These are phyloP conservation scores for Alouatta palliata DNA, from an alignment of 2,113 vertebrate species.

Conservation along the genomic window DNA sequence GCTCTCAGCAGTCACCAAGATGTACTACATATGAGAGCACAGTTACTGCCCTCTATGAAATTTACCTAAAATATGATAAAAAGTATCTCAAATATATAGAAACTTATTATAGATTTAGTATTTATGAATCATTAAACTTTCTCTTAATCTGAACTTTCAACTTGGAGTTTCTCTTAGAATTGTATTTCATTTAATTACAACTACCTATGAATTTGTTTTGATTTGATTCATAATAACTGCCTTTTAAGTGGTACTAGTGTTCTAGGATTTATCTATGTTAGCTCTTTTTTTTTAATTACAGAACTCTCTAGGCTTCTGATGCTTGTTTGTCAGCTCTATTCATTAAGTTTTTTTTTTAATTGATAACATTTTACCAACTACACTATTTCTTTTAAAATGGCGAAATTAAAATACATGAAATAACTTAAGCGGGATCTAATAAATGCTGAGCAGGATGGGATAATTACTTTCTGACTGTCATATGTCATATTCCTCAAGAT, in stretches of 20 bases:
- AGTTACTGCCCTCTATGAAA: background rate
- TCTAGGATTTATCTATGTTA: background rate
- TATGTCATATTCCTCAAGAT: background rate
- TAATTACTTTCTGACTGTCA: background rate
- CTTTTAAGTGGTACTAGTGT: background rate
- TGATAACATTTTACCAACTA: background rate
- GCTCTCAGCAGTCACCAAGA: background rate
- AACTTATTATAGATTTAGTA: background rate
- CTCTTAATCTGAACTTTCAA: background rate
- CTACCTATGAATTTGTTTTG: background rate
- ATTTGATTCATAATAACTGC: background rate
- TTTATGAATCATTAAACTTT: background rate
- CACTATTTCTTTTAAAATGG: constrained; percentile 23
- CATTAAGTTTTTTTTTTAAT: no score
- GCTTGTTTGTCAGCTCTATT: background rate
- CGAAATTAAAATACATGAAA: background rate
- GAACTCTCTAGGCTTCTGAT: no score
- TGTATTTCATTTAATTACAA: background rate
- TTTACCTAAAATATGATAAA: background rate
- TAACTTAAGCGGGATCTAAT: background rate
- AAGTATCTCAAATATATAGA: background rate
- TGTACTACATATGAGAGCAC: background rate
- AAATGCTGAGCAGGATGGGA: background rate
- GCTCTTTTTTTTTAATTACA: background rate
- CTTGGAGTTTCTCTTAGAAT: background rate